Percentiles rank a stretch among this genome's conserved stretches.
Conservation (phyloP, 1,140 invertebrate genomes). For the Psix sp. region DNA sequence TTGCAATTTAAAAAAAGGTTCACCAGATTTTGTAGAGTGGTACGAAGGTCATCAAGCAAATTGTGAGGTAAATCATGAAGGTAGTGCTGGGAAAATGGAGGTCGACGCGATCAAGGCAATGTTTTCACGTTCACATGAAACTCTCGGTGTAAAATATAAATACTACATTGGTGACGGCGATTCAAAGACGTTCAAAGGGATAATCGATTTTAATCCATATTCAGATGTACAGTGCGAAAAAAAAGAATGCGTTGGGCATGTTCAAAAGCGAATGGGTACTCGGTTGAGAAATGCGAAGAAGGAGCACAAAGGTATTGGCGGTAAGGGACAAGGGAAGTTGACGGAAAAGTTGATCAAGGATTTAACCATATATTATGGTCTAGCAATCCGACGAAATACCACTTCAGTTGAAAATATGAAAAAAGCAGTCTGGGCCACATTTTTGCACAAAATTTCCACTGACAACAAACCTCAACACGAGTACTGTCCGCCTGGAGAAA, state of each 20-base stretch:
- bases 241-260: background rate
- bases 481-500: constrained; percentile 13
- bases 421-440: constrained; percentile 12
- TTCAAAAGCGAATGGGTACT: constrained; percentile 4
- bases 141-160: constrained; percentile 17
- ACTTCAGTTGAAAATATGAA: constrained; percentile 8
- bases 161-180: constrained; percentile 22
- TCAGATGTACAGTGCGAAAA: constrained; percentile 1
- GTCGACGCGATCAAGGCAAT: constrained; percentile 22
- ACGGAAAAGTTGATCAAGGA: too few relatives aligned
- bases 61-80: constrained; percentile 8
- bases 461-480: constrained; percentile 16
- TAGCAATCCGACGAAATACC: constrained; percentile 4
- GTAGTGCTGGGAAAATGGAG: constrained; percentile 15
- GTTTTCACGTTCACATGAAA: constrained; percentile 18
- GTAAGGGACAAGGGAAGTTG: too few relatives aligned
- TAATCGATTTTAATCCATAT: constrained; percentile 3
- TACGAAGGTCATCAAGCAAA: constrained; percentile 12
- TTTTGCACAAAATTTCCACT: constrained; percentile 15
- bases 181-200: constrained; percentile 12
- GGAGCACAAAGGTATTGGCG: constrained; percentile 1
- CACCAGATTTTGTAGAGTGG: constrained; percentile 7
- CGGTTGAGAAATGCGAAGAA: constrained; percentile 7
- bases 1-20: constrained; percentile 3
- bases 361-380: too few relatives aligned